phyloP scores from a whole-genome alignment of 2,113 vertebrate genomes.

The Micromys minutus region DNA sequence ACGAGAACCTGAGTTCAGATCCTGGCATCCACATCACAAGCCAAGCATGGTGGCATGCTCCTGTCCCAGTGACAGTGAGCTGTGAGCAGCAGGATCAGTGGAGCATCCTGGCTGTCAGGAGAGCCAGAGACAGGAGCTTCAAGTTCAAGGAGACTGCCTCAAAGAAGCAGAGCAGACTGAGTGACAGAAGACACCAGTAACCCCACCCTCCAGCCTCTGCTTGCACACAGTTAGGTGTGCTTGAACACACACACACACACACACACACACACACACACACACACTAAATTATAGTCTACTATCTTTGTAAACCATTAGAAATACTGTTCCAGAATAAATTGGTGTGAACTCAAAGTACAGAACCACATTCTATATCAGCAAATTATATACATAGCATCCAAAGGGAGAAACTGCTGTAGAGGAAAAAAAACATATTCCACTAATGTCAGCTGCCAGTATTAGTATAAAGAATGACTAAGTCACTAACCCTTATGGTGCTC shows the following conservation, averaged over 20 bases:
- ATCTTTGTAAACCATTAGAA: constrained; percentile 17
- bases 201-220: not conserved
- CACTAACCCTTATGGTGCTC: constrained; percentile 6
- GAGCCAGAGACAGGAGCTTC: not conserved
- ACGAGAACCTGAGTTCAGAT: not conserved
- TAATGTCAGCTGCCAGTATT: not conserved
- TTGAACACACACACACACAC: not conserved
- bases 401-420: not conserved
- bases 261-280: not conserved
- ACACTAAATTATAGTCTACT: not conserved
- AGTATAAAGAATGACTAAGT: not conserved
- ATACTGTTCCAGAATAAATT: not conserved
- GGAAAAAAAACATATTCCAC: not conserved
- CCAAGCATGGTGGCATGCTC: not conserved
- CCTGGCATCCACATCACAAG: not conserved
- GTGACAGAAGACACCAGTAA: not conserved
- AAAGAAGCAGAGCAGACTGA: not conserved
- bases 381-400: constrained; percentile 12
- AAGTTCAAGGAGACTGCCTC: not conserved
- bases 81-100: not conserved
- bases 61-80: not conserved
- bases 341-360: not conserved
- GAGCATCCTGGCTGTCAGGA: not conserved
- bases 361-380: not conserved
- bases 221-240: not conserved